Evolutionary conservation across 2,888 invertebrate genomes (phyloP), one percentile per base, ranked within the genome.

Genomic region (Noctuana brunneofusca): DNA sequence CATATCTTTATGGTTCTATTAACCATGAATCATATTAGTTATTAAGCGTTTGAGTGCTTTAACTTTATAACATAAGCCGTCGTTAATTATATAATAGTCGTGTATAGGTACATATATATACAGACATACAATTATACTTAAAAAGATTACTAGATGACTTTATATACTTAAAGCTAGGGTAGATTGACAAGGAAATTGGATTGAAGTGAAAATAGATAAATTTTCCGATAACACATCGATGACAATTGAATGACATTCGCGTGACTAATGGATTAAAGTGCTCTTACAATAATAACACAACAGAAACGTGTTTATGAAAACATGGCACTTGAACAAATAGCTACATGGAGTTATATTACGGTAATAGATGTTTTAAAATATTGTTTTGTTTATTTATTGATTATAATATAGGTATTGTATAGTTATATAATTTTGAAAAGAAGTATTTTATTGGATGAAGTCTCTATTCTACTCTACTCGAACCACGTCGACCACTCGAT

Each of bases 191-290:
- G 46, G 46, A 52, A 58, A 52, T 30, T 52, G 38, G 50, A 52
- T 27, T 30, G 41, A n/a, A 38, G 41, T 52, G 58, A 58, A 52
- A 58, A 52, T 50, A 58, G 41, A 58, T 58, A 58, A 58, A 52
- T 50, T 58, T 58, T 41, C 50, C n/a, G 58, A 59, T 59, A 52
- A 24, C 57, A 58, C 57, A 22, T 30, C 35, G 35, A 14, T 58
- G 57, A 52, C 58, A 59, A 59, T 30, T 59, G 52, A 59, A 59
- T 59, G 52, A 20, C 58, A 22, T 30, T 52, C 30, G 58, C 24
- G 11, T 52, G 43, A 52, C 52, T 59, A 59, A 59, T 59, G 52
- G 58, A 59, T 59, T 52, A 41, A 52, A 43, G 50, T 52, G 58
- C 50, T 52, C 20, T 30, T 43, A 24, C 58, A 50, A 58, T 58